Conservation (phyloP, 64 coral and sea anemone species). For the Acropora yongei region DNA sequence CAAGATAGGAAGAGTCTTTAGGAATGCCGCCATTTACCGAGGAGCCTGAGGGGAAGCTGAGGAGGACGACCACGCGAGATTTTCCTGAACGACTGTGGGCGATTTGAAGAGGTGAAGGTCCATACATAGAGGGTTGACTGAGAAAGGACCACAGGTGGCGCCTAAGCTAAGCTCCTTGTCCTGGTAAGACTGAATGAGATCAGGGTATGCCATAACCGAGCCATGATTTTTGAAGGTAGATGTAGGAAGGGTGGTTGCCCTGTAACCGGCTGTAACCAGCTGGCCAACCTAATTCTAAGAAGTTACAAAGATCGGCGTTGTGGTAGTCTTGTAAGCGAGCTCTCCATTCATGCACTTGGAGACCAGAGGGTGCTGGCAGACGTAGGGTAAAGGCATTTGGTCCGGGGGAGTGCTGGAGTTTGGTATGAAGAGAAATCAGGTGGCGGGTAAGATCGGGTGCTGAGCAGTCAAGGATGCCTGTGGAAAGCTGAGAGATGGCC, state of each 20-base stretch:
- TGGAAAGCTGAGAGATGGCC: too few relatives aligned
- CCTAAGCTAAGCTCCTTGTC: too few relatives aligned
- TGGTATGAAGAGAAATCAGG: constrained; percentile 11
- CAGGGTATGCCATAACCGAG: neutral
- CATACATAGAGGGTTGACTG: too few relatives aligned
- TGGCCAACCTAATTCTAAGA: constrained; percentile 35
- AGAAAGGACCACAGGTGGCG: too few relatives aligned
- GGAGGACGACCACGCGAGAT: too few relatives aligned
- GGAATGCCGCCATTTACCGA: too few relatives aligned
- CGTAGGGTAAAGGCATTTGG: neutral
- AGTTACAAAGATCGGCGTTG: neutral
- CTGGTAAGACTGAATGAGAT: neutral
- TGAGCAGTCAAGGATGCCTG: neutral
- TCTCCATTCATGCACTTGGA: constrained; percentile 3
- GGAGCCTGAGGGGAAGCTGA: too few relatives aligned
- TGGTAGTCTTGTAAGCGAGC: constrained; percentile 11
- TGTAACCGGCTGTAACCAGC: constrained; percentile 13
- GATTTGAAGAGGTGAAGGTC: too few relatives aligned
- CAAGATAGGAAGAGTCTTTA: too few relatives aligned
- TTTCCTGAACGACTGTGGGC: too few relatives aligned
- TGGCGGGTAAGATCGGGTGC: neutral
- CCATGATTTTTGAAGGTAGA: constrained; percentile 14
- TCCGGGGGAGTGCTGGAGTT: neutral
- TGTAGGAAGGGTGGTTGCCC: neutral
- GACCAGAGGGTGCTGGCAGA: neutral